Base-by-base conservation (phyloP, 1,140 invertebrate genomes). In the Drosophila arawakana region DNA sequence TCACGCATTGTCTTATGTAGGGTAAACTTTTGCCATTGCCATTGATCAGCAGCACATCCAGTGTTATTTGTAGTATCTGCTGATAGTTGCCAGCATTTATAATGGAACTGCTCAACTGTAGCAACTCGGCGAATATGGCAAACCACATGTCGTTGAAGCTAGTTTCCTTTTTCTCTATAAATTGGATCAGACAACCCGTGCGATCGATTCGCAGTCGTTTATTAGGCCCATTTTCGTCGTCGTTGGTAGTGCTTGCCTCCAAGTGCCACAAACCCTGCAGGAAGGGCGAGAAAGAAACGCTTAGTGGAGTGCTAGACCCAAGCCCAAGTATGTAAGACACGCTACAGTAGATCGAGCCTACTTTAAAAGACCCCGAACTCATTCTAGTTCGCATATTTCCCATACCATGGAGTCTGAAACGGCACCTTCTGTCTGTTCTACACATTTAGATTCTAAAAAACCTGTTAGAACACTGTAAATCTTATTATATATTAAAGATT, bases 111-210 rank as follows among this genome's bases (percentile, higher is more conserved):
- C 77, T 78, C 5, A 84, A 43, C 44, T 69, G 81, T 0, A 91
- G 41, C 15, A 91, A 13, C 35, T 84, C 78, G 0, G 82, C 49
- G n/a, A 84, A 80, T 8, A 91, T 82, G 34, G 82, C 82, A 55
- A 91, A 81, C 90, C 90, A 91, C 6, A 80, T 76, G 41, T 81
- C 90, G 61, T 81, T 88, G 9, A 90, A 88, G 2, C 57, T 73
- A 0, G 68, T 57, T 9, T 84, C 76, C 11, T 77, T 61, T 8
- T 67, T 69, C 10, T 81, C 72, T 1, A 91, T 81, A 2, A 88
- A 49, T 0, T 34, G n/a, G 11, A 91, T 75, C 8, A 91, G 21
- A 10, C n/a, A 44, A 9, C 82, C 83, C 37, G 90, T 44, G 66
- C 60, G 67, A 46, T 91, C 90, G 1, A 65, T 9, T 30, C 49